Conservation (phyloP, 2,797 vertebrate species). For the Acrossocheilus fasciatus region DNA sequence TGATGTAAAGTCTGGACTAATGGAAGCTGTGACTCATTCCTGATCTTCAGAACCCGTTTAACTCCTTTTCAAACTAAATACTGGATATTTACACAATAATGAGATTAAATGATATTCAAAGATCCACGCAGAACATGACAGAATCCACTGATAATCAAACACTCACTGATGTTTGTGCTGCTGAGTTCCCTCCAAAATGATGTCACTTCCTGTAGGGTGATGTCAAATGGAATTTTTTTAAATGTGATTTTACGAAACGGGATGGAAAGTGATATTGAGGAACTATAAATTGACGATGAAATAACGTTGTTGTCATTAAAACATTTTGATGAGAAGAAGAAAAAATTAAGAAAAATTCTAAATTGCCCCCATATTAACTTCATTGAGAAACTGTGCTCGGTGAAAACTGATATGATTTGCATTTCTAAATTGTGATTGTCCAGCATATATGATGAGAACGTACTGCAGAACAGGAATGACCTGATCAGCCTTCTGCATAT, state of each 20-base stretch:
- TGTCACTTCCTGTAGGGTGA: background rate
- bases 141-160: background rate
- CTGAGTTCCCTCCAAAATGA: background rate
- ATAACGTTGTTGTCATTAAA: background rate
- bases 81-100: background rate
- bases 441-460: background rate
- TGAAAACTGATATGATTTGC: background rate
- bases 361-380: background rate
- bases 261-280: background rate
- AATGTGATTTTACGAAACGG: background rate
- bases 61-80: background rate
- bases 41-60: background rate
- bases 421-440: background rate
- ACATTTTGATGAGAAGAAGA: background rate
- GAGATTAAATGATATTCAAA: background rate
- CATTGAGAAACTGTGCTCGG: background rate
- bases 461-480: background rate
- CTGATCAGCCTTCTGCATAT: background rate
- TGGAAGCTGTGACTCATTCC: background rate
- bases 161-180: background rate
- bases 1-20: background rate
- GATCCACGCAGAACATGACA: background rate
- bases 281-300: background rate
- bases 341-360: too few relatives aligned
- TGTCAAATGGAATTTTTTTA: background rate